Percentiles rank a stretch among this genome's conserved stretches.
Conservation (phyloP, 2,113 vertebrate genomes). For the Micronycteris hirsuta region DNA sequence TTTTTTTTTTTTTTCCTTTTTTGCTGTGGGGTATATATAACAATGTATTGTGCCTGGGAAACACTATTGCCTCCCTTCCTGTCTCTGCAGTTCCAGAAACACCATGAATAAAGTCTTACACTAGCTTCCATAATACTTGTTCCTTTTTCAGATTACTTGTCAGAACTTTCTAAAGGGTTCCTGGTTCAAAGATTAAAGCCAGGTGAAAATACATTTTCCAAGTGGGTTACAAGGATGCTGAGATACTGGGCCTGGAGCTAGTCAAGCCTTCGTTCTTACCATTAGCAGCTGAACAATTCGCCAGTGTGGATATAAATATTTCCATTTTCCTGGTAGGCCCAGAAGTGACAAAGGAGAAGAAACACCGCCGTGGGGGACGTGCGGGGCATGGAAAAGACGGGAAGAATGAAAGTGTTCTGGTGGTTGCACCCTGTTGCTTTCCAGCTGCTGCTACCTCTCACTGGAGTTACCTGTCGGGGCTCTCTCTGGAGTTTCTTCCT, state of each 20-base stretch:
- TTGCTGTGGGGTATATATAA: background rate
- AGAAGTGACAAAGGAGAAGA: background rate
- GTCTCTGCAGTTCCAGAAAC: conserved; percentile 7
- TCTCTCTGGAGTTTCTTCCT: conserved; percentile 73
- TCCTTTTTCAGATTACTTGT: background rate
- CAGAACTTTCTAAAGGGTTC: background rate
- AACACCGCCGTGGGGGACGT: background rate
- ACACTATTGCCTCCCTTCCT: background rate
- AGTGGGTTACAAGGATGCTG: background rate
- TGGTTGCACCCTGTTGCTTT: background rate
- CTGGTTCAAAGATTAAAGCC: background rate
- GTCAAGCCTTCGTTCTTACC: background rate
- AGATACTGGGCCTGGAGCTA: background rate
- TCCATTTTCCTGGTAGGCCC: background rate
- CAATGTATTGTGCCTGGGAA: background rate
- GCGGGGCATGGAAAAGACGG: background rate
- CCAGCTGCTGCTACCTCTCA: accelerated
- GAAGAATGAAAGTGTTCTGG: background rate
- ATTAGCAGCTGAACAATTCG: background rate
- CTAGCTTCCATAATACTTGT: background rate
- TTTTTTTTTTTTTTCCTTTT: background rate
- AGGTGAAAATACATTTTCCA: background rate
- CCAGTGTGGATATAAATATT: background rate
- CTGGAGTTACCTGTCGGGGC: conserved; percentile 74
- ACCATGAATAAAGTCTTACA: background rate